phyloP scores from a whole-genome alignment of 2,113 vertebrate genomes.

The Odontesthes bonariensis region DNA sequence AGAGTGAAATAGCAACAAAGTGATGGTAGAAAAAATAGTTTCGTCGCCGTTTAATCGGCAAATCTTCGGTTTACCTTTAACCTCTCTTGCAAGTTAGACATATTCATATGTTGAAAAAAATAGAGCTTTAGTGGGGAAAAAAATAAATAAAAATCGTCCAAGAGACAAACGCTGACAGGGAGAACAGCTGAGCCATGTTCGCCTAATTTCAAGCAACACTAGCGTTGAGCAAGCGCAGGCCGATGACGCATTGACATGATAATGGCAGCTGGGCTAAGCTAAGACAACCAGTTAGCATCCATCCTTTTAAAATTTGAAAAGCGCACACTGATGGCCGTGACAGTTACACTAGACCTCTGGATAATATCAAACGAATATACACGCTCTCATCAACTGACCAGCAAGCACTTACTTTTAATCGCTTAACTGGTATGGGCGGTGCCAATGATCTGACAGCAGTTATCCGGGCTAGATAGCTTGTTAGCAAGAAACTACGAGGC shows the following conservation, averaged over 20 bases:
- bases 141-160: background rate
- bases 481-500: conserved; percentile 30
- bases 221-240: conserved; percentile 58
- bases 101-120: background rate
- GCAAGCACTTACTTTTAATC: background rate
- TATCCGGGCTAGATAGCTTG: conserved; percentile 38
- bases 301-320: background rate
- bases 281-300: conserved; percentile 40
- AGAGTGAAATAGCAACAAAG: background rate
- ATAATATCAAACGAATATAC: background rate
- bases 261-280: conserved; percentile 34
- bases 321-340: background rate
- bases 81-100: background rate
- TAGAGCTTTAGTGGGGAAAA: background rate
- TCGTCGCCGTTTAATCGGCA: background rate
- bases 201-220: conserved; percentile 24
- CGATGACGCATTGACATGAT: conserved; percentile 70
- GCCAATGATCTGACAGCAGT: conserved; percentile 53
- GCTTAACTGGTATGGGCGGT: conserved; percentile 45
- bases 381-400: background rate
- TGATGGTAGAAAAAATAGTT: background rate
- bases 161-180: background rate
- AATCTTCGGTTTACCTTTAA: background rate
- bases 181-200: conserved; percentile 16
- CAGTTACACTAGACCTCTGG: background rate